These are phyloP conservation scores for Dermochelys coriacea DNA, from an alignment of 2,797 vertebrate genomes.

Conservation along the genomic window DNA sequence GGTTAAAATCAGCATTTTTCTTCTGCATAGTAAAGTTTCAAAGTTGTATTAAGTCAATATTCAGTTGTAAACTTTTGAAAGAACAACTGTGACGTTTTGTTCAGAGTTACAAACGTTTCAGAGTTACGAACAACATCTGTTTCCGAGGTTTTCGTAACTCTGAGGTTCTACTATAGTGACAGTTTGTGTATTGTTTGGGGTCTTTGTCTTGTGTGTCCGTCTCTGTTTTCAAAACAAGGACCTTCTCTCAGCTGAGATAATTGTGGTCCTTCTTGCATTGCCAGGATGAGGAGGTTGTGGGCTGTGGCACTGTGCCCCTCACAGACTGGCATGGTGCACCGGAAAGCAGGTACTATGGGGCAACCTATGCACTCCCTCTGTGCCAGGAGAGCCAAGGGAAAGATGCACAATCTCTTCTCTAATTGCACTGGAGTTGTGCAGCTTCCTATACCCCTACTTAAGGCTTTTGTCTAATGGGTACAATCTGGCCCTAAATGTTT, in stretches of 20 bases:
- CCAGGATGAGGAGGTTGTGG: background rate
- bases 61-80: too few relatives aligned
- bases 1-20: too few relatives aligned
- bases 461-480: background rate
- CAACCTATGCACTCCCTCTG: background rate
- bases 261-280: background rate
- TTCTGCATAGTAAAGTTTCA: too few relatives aligned
- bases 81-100: too few relatives aligned
- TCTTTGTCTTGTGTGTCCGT: background rate
- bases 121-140: too few relatives aligned
- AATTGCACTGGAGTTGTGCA: background rate
- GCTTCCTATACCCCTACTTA: background rate
- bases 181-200: background rate
- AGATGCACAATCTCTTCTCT: background rate
- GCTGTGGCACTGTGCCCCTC: background rate
- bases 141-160: too few relatives aligned
- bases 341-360: rapidly evolving
- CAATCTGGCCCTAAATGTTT: background rate
- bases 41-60: too few relatives aligned
- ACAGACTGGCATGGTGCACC: too few relatives aligned
- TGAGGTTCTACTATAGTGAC: background rate
- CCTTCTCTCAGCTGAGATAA: background rate
- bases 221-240: background rate
- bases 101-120: too few relatives aligned
- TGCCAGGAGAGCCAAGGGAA: background rate